A percentile compares a stretch with the other conserved stretches of the same genome.
These are phyloP conservation scores for Callithrix jacchus DNA, from an alignment of 2,113 vertebrate genomes.

Conservation along the genomic window DNA sequence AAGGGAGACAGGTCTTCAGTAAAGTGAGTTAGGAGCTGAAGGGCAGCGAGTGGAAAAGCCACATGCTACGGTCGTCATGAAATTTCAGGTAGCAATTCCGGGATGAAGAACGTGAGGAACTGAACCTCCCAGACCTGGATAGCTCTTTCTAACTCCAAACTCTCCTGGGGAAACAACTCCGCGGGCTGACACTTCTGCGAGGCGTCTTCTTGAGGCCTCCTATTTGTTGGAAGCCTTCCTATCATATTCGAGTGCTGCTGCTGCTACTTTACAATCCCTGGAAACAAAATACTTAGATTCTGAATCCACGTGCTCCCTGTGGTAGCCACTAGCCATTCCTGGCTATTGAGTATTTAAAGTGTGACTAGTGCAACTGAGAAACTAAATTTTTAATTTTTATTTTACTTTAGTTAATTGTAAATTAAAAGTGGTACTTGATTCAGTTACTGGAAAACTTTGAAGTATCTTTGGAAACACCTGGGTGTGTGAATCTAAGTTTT, in stretches of 20 bases:
- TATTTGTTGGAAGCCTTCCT: accelerated
- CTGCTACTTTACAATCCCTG: accelerated
- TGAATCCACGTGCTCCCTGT: accelerated
- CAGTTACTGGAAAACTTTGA: background rate
- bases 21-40: background rate
- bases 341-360: too few species aligned
- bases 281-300: accelerated
- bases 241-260: accelerated
- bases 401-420: background rate
- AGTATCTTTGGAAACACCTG: background rate
- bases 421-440: background rate
- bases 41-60: background rate
- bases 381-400: background rate
- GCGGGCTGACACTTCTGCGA: accelerated
- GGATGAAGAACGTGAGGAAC: too few species aligned
- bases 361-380: background rate
- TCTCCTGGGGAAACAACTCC: background rate
- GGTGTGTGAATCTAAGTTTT: background rate
- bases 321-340: too few species aligned
- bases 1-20: accelerated
- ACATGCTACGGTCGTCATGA: accelerated
- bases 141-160: background rate
- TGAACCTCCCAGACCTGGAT: too few species aligned
- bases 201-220: background rate
- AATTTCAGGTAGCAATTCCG: background rate